Evolutionary conservation across 1,140 invertebrate genomes (phyloP).

Genomic region (Druon quercuslanigerum): DNA sequence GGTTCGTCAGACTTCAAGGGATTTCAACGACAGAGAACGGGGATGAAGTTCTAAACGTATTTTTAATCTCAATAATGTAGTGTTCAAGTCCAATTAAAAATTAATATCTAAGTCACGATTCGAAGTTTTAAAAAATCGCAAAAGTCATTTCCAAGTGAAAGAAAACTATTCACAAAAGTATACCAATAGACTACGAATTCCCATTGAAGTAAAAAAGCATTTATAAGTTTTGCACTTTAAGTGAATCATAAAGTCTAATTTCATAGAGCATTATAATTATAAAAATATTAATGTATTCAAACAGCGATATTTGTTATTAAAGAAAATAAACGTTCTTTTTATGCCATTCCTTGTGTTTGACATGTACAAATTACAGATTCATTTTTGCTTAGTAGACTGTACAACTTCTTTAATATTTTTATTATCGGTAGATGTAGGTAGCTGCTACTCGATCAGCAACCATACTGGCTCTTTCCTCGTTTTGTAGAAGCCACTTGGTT

Average conservation of each 20-base stretch:
- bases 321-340: conserved; percentile 9
- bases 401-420: background rate
- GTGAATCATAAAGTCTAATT: background rate
- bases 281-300: conserved; percentile 33
- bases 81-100: background rate
- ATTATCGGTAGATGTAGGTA: background rate
- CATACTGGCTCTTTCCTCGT: conserved; percentile 57
- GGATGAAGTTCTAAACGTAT: background rate
- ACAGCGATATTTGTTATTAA: conserved; percentile 7
- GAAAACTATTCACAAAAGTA: too few relatives aligned
- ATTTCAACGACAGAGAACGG: background rate
- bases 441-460: conserved; percentile 56
- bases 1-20: too few relatives aligned
- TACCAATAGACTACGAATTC: background rate
- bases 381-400: background rate
- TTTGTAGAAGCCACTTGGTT: conserved; percentile 65
- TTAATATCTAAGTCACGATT: too few relatives aligned
- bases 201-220: conserved; percentile 1
- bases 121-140: too few relatives aligned
- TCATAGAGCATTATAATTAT: background rate
- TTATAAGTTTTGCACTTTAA: background rate
- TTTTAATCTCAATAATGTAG: background rate
- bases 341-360: background rate
- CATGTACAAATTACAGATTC: background rate
- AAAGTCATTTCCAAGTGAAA: too few relatives aligned